These are phyloP conservation scores for Doris montereyensis DNA, from an alignment of 2,888 invertebrate genomes.

Conservation along the genomic window DNA sequence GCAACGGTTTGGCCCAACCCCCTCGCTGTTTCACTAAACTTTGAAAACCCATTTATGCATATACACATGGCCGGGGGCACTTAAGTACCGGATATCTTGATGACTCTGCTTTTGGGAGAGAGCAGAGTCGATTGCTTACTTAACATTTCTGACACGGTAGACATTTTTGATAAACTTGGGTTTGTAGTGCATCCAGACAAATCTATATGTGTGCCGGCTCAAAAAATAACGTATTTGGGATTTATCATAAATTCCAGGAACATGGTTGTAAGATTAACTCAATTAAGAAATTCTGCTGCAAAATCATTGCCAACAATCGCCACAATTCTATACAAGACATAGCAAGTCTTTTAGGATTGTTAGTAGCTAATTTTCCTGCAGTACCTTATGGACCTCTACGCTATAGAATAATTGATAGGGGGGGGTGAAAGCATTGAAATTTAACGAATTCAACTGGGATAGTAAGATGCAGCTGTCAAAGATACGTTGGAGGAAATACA, in stretches of 20 bases:
- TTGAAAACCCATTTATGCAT: constrained; percentile 28
- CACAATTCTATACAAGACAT: not conserved
- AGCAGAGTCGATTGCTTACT: not conserved
- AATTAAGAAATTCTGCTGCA: not conserved
- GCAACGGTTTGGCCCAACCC: constrained; percentile 28
- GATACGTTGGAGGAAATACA: no score
- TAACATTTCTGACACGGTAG: not conserved
- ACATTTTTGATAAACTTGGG: constrained; percentile 25
- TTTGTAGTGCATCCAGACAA: constrained; percentile 31
- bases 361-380: no score
- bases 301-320: no score
- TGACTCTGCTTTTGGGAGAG: not conserved
- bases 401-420: constrained; percentile 24
- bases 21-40: constrained; percentile 42
- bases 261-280: not conserved
- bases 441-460: no score
- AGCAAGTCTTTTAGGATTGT: no score
- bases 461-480: no score
- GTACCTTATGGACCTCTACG: no score
- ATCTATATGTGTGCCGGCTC: constrained; percentile 11
- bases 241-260: not conserved
- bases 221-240: constrained; percentile 2
- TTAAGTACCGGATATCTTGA: constrained; percentile 14
- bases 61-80: constrained; percentile 1
- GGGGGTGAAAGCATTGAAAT: constrained; percentile 7